Conservation (phyloP, 2,888 invertebrate species). For the Clunio marinus region DNA sequence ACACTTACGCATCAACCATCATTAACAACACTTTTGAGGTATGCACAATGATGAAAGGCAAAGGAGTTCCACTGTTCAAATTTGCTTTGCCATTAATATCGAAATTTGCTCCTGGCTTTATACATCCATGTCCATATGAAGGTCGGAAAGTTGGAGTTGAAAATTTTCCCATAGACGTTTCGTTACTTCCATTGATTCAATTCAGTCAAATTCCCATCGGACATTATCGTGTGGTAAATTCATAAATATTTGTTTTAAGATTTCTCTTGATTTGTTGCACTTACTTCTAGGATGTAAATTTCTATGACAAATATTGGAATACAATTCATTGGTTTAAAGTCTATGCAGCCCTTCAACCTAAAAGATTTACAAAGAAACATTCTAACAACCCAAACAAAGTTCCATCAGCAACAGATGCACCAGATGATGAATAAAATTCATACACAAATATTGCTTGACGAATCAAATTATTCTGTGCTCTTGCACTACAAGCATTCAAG, state of each 20-base stretch:
- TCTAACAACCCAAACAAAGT: neutral
- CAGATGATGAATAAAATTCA: neutral
- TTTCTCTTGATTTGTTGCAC: neutral
- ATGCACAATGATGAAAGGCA: neutral
- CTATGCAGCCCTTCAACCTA: neutral
- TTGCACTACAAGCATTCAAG: too few species aligned
- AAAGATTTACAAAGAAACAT: neutral
- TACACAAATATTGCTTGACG: neutral
- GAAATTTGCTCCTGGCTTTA: neutral
- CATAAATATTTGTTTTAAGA: neutral
- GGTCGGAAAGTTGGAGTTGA: neutral
- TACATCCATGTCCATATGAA: conserved; percentile 13
- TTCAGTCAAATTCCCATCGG: neutral
- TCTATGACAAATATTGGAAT: neutral
- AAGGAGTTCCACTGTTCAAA: neutral
- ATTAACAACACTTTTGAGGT: neutral
- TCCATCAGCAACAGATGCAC: neutral
- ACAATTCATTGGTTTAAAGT: neutral
- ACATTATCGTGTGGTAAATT: neutral
- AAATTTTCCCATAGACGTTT: neutral
- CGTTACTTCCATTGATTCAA: neutral
- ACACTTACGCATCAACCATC: neutral
- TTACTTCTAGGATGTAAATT: neutral
- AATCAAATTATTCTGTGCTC: neutral
- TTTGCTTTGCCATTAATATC: neutral